A percentile compares a stretch with the other conserved stretches of the same genome.
Conservation (phyloP, 35 echinoderm and acorn worm genomes). For the Stichopus chloronotus region DNA sequence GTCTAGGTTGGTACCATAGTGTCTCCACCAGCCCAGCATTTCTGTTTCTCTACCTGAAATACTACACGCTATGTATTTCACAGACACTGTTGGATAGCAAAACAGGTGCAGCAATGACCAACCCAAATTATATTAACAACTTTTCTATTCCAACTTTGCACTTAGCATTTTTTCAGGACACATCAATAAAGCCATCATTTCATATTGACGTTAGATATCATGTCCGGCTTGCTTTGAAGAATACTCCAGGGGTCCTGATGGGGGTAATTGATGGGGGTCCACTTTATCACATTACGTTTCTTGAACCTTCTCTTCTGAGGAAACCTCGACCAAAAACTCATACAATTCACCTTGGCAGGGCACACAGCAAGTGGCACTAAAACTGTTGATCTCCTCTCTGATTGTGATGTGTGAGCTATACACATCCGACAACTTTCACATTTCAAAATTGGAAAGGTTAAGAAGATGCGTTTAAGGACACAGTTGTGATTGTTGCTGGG, state of each 20-base stretch:
- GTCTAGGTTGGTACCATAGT: not conserved
- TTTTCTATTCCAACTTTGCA: no score
- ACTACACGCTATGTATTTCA: constrained; percentile 1
- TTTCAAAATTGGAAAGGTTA: no score
- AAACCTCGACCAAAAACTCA: not conserved
- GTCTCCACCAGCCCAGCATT: not conserved
- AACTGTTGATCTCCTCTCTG: not conserved
- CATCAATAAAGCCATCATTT: no score
- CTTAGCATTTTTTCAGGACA: no score
- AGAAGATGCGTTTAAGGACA: no score
- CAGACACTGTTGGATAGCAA: not conserved
- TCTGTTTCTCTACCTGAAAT: not conserved
- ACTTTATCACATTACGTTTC: not conserved
- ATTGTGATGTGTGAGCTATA: no score
- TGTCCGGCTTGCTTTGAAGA: not conserved
- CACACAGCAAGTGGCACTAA: not conserved
- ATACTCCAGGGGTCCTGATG: not conserved
- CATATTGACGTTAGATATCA: no score
- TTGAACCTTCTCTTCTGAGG: constrained; percentile 20
- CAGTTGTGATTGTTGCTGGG: no score
- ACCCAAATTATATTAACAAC: not conserved
- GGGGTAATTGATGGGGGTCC: not conserved
- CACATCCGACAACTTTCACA: no score
- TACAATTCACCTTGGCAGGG: not conserved
- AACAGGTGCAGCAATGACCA: constrained; percentile 31